Evolutionary conservation across 2,888 invertebrate species (phyloP), one percentile per base, ranked within the genome.

Genomic region (Harpalus rufipes): DNA sequence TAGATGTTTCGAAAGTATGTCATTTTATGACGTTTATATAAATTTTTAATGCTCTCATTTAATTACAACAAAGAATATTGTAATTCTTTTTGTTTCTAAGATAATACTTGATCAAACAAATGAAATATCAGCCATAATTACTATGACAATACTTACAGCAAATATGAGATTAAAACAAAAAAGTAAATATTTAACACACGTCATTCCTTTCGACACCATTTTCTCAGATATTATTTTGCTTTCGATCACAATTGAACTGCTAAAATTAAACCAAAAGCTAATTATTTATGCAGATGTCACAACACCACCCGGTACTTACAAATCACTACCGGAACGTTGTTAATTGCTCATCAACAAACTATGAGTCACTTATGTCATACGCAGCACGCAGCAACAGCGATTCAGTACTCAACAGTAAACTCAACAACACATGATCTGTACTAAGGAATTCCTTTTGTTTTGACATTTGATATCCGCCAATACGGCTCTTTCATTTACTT

Each of bases 121-220:
- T 4, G 44, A 41, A 68, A 68, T 41, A 44, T 32, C 32, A 14
- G 68, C 41, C 41, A 41, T 74, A 44, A 68, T 74, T 74, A 12
- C 10, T 14, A 0, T 5, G 14, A 51, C 21, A 68, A 85, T 88
- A 93, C 96, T 95, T 92, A 97, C 97, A 92, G 96, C 97, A 92
- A 97, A 96, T 87, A 97, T 91, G 87, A 97, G 93, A 92, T 97
- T 97, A 93, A 97, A 97, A 88, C 95, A 93, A 91, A 97, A 97
- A 78, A 97, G 93, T 86, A 97, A 93, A 91, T 96, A 97, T 92
- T 97, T 97, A 88, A 97, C 94, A 92, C 97, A 97, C 88, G 96
- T 94, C 94, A 96, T 96, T 90, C 96, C 96, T 87, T 95, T 95
- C 88, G 95, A 93, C 92, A 95, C 95, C 95, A 95, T 96, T 91